Percentiles rank a stretch among this genome's conserved stretches.
Evolutionary conservation across 2,888 invertebrate genomes (phyloP).

Genomic region (Hypena proboscidalis): DNA sequence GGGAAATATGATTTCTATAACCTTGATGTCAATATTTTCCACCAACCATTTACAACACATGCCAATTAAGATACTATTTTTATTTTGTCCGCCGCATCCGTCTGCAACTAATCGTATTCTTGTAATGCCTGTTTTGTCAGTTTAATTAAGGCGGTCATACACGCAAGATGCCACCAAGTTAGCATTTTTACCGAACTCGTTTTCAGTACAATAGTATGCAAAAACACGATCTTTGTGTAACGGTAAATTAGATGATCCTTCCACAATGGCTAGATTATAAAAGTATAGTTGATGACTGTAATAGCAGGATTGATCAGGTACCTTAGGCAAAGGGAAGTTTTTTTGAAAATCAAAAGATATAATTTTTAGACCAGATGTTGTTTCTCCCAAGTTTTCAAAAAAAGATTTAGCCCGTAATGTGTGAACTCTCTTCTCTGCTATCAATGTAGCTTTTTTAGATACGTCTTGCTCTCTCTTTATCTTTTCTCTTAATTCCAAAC

Average conservation of each 20-base stretch:
- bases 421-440: slow-evolving; percentile 38
- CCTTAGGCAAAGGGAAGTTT: slow-evolving; percentile 43
- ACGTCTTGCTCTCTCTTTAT: slow-evolving; percentile 40
- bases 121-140: too few relatives aligned
- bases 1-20: too few relatives aligned
- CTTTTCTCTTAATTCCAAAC: slow-evolving; percentile 39
- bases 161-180: slow-evolving; percentile 16
- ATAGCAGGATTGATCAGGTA: slow-evolving; percentile 38
- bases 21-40: too few relatives aligned
- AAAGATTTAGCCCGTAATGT: slow-evolving; percentile 38
- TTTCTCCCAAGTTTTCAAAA: slow-evolving; percentile 38
- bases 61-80: too few relatives aligned
- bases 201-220: slow-evolving; percentile 40
- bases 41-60: too few relatives aligned
- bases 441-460: slow-evolving; percentile 30
- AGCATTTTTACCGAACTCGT: slow-evolving; percentile 30
- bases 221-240: slow-evolving; percentile 39
- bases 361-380: slow-evolving; percentile 29
- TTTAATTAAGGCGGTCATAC: too few relatives aligned
- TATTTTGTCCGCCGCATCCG: too few relatives aligned
- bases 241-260: slow-evolving; percentile 11
- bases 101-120: too few relatives aligned
- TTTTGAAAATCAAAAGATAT: slow-evolving; percentile 55
- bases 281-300: slow-evolving; percentile 33
- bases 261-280: slow-evolving; percentile 32